phyloP scores from a whole-genome alignment of 1,140 invertebrate species.

The Kradibia gibbosae region DNA sequence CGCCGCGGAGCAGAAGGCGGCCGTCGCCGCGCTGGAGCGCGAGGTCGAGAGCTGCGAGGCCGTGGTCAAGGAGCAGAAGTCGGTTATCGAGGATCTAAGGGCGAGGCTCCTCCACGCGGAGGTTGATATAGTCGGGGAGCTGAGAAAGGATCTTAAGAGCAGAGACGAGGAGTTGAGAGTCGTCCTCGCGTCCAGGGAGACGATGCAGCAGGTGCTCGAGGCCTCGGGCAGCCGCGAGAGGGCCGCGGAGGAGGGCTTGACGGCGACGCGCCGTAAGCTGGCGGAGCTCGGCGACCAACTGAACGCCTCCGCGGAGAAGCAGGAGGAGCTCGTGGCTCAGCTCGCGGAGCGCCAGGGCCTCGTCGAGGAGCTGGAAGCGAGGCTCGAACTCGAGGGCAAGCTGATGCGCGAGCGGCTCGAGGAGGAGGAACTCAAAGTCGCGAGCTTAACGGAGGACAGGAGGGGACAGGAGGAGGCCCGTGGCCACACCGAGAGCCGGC shows the following conservation, averaged over 20 bases:
- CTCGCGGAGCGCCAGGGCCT: conserved; percentile 61
- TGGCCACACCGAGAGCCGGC: conserved; percentile 64
- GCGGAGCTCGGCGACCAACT: conserved; percentile 52
- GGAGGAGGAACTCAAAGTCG: conserved; percentile 55
- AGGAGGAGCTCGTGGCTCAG: conserved; percentile 66
- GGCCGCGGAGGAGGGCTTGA: conserved; percentile 51
- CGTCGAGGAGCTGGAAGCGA: conserved; percentile 65
- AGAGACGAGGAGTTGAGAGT: conserved; percentile 57
- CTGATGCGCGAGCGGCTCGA: conserved; percentile 55
- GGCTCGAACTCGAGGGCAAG: conserved; percentile 62
- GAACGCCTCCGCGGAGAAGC: conserved; percentile 57
- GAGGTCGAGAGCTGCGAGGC: conserved; percentile 70
- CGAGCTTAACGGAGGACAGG: conserved; percentile 41
- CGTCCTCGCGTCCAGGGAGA: conserved; percentile 36
- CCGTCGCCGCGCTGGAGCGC: conserved; percentile 64
- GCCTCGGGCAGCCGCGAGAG: conserved; percentile 47
- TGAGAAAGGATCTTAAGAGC: conserved; percentile 58
- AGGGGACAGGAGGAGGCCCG: conserved; percentile 63
- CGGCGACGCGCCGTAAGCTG: conserved; percentile 55
- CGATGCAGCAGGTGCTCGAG: conserved; percentile 56
- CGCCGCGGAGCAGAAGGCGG: neutral
- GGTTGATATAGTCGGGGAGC: conserved; percentile 52
- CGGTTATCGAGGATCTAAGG: conserved; percentile 65
- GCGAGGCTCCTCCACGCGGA: conserved; percentile 59
- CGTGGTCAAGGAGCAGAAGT: conserved; percentile 69